Conservation (phyloP, 1,140 invertebrate genomes). For the Myzus persicae region DNA sequence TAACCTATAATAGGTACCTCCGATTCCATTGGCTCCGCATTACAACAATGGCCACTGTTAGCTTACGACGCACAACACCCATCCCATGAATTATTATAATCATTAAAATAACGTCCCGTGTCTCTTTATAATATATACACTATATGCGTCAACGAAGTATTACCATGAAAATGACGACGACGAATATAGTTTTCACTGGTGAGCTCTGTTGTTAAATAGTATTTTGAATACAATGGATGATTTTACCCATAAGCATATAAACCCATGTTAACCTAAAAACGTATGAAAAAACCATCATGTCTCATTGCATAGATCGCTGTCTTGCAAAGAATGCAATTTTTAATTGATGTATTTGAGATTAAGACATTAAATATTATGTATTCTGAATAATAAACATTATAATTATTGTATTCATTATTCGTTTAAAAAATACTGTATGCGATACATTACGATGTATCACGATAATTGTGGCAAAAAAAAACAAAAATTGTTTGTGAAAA, state of each 20-base stretch:
- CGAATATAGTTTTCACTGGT: background rate
- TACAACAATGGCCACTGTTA: constrained; percentile 31
- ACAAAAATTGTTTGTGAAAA: too few relatives aligned
- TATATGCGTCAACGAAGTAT: background rate
- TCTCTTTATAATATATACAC: background rate
- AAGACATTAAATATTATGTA: background rate
- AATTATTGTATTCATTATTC: background rate
- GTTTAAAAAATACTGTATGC: background rate
- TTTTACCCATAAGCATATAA: background rate
- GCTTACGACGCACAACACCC: background rate
- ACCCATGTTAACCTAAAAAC: background rate
- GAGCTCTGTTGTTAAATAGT: background rate
- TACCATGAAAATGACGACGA: background rate
- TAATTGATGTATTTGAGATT: too few relatives aligned
- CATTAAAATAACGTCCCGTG: background rate
- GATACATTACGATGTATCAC: too few relatives aligned
- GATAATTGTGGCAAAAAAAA: too few relatives aligned
- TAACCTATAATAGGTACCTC: background rate
- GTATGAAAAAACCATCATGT: background rate
- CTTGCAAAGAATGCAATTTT: background rate
- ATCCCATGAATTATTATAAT: background rate
- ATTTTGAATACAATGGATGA: background rate
- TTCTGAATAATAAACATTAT: background rate
- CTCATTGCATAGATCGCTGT: background rate
- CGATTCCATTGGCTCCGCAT: background rate